phyloP scores from a whole-genome alignment of 2,888 invertebrate genomes.

The Parascotia fuliginaria region DNA sequence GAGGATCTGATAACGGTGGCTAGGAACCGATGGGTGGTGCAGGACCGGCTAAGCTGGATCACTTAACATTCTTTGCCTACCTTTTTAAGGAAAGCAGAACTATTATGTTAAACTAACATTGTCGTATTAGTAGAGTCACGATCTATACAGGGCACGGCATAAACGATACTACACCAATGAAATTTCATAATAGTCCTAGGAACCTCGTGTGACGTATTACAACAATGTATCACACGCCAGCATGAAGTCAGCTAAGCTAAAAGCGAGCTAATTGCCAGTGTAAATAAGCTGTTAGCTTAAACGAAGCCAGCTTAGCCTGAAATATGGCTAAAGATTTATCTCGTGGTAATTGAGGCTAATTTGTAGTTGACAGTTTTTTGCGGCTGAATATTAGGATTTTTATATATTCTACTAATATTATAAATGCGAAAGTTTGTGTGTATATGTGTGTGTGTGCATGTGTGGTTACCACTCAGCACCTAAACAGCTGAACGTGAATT shows the following conservation, averaged over 20 bases:
- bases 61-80: too few relatives aligned
- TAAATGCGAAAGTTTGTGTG: not conserved
- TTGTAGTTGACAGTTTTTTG: slow-evolving; percentile 1
- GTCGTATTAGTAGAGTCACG: too few relatives aligned
- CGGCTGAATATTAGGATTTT: not conserved
- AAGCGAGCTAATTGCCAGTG: slow-evolving; percentile 50
- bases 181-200: not conserved
- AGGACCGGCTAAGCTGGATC: too few relatives aligned
- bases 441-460: not conserved
- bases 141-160: not conserved
- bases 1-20: too few relatives aligned
- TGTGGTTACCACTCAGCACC: too few relatives aligned
- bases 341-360: slow-evolving; percentile 5
- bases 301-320: slow-evolving; percentile 40
- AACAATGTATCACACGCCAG: slow-evolving; percentile 34
- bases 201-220: slow-evolving; percentile 6
- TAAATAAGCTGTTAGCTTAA: slow-evolving; percentile 53
- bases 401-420: not conserved
- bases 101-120: too few relatives aligned
- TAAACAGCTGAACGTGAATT: too few relatives aligned
- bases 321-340: slow-evolving; percentile 39
- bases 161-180: not conserved
- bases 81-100: too few relatives aligned
- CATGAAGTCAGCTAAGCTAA: slow-evolving; percentile 47
- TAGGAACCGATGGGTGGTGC: too few relatives aligned